phyloP scores from a whole-genome alignment of 2,888 invertebrate species.

The Clitarchus hookeri region DNA sequence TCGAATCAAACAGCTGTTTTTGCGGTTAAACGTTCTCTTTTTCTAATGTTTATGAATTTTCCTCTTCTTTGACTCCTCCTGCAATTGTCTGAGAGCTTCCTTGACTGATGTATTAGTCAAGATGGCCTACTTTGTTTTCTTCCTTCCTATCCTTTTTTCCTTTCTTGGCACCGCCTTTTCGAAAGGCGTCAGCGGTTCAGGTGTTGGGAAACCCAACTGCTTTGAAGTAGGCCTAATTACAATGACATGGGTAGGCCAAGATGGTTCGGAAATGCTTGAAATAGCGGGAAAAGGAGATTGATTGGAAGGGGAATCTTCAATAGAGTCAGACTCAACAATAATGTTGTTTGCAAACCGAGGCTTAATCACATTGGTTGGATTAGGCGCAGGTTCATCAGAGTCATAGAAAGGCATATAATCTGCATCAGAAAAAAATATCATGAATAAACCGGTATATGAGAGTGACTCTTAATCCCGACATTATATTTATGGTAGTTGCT shows the following conservation, averaged over 20 bases:
- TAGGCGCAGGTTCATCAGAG: not conserved
- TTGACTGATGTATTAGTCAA: constrained; percentile 21
- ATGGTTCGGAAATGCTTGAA: not conserved
- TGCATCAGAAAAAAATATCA: constrained; percentile 7
- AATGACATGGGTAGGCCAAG: not conserved
- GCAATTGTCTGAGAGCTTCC: not conserved
- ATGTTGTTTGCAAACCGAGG: too few relatives aligned
- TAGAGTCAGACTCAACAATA: too few relatives aligned
- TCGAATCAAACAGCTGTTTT: not conserved
- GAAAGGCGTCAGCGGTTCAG: not conserved
- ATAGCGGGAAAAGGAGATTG: not conserved
- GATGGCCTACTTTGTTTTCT: not conserved
- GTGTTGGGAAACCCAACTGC: not conserved
- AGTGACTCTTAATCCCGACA: not conserved
- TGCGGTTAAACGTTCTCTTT: not conserved
- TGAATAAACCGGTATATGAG: not conserved
- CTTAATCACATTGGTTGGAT: not conserved
- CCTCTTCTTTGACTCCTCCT: constrained; percentile 17
- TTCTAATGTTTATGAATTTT: not conserved
- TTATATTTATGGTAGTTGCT: constrained; percentile 20
- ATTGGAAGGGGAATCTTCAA: not conserved
- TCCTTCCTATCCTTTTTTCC: too few relatives aligned
- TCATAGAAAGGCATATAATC: constrained; percentile 24
- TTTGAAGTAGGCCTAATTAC: not conserved
- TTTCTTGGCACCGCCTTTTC: not conserved